These are phyloP conservation scores for Pomacea canaliculata DNA, from an alignment of 2,888 invertebrate species.

Conservation along the genomic window DNA sequence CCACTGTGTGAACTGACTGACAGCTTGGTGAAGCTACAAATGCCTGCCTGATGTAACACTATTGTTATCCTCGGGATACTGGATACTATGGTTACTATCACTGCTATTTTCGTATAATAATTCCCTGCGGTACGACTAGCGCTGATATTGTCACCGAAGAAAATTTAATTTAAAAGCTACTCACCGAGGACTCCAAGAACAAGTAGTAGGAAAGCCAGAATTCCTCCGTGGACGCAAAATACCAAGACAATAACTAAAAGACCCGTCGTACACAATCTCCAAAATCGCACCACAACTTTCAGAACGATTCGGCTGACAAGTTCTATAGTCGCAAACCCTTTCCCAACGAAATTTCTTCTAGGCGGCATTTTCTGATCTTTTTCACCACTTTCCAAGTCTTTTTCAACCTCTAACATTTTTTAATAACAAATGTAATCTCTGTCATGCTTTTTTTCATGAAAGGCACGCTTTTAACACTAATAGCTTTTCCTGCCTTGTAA, in stretches of 20 bases:
- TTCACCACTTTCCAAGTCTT: not conserved
- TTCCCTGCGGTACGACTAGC: too few species aligned
- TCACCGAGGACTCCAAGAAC: slow-evolving; percentile 81
- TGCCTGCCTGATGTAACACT: too few species aligned
- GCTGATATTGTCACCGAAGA: too few species aligned
- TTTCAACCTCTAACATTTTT: slow-evolving; percentile 9
- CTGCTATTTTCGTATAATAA: too few species aligned
- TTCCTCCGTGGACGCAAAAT: slow-evolving; percentile 87
- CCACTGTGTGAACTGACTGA: too few species aligned
- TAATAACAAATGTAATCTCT: not conserved
- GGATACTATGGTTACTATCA: too few species aligned
- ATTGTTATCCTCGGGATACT: too few species aligned
- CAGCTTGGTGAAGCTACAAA: too few species aligned
- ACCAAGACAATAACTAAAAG: slow-evolving; percentile 79
- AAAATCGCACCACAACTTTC: slow-evolving; percentile 76
- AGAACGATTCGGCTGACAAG: slow-evolving; percentile 40
- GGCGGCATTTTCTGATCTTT: slow-evolving; percentile 28
- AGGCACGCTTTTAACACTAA: too few species aligned
- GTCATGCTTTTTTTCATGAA: not conserved
- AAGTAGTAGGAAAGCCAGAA: slow-evolving; percentile 80
- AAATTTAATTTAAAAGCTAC: slow-evolving; percentile 20
- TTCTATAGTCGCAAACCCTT: slow-evolving; percentile 39
- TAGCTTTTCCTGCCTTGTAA: not conserved
- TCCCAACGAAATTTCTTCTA: slow-evolving; percentile 28
- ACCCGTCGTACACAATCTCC: slow-evolving; percentile 83